phyloP scores from a whole-genome alignment of 64 coral and sea anemone species.

The Montipora capricornis region DNA sequence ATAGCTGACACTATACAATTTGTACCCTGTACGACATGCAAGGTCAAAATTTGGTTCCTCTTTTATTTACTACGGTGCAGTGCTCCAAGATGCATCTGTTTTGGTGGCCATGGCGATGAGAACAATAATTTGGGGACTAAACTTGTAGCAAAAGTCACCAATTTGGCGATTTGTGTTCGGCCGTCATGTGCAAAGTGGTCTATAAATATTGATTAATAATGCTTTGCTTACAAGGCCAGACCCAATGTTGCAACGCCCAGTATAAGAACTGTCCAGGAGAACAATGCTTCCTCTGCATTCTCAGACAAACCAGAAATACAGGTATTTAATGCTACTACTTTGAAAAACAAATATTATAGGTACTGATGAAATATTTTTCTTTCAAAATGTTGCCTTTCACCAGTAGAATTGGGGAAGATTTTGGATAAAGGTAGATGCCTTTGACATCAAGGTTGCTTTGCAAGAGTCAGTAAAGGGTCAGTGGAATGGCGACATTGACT shows the following conservation, averaged over 20 bases:
- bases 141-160: too few species aligned
- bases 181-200: too few species aligned
- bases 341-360: not conserved
- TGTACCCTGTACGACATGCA: too few species aligned
- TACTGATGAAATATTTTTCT: not conserved
- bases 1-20: too few species aligned
- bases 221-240: constrained; percentile 20
- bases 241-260: constrained; percentile 69
- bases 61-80: too few species aligned
- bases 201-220: too few species aligned
- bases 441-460: constrained; percentile 50
- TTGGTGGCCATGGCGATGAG: too few species aligned
- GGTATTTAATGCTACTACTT: constrained; percentile 1
- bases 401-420: constrained; percentile 56
- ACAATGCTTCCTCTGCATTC: constrained; percentile 35
- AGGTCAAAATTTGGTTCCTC: too few species aligned
- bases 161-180: too few species aligned
- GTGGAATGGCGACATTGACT: constrained; percentile 75
- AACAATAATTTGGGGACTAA: too few species aligned
- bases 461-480: constrained; percentile 58
- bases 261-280: constrained; percentile 47
- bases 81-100: too few species aligned
- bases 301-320: constrained; percentile 45
- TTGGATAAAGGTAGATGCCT: constrained; percentile 71
- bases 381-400: not conserved